A percentile compares a stretch with the other conserved stretches of the same genome.
Evolutionary conservation across 2,113 vertebrate genomes (phyloP).

Genomic region (Physeter macrocephalus): DNA sequence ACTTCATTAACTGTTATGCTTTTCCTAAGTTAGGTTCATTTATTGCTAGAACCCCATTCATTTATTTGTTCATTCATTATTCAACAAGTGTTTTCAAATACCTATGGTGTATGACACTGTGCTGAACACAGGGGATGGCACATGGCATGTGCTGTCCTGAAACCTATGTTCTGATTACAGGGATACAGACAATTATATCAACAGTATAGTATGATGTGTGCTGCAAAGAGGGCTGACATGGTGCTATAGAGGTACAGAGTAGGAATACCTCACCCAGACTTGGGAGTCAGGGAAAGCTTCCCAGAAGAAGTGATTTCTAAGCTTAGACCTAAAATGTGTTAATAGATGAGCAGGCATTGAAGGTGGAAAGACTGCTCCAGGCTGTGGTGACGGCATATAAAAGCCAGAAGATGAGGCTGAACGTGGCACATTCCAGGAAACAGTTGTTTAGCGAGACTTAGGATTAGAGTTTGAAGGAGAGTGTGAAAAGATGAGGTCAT

Average conservation of each 20-base stretch:
- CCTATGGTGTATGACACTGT: background rate
- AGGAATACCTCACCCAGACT: background rate
- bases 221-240: background rate
- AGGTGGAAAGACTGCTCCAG: background rate
- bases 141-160: background rate
- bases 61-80: background rate
- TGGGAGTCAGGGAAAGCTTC: background rate
- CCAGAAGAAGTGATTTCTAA: background rate
- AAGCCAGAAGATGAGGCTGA: background rate
- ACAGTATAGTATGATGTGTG: background rate
- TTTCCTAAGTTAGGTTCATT: background rate
- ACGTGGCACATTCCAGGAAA: background rate
- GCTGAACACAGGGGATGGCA: background rate
- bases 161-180: background rate
- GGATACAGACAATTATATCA: accelerated
- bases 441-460: background rate
- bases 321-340: background rate
- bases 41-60: background rate
- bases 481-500: background rate
- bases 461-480: background rate
- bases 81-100: background rate
- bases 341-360: background rate
- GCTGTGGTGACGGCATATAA: background rate
- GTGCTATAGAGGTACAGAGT: background rate
- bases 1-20: background rate